Conservation (phyloP, 2,888 invertebrate species). For the Lottia scabra region DNA sequence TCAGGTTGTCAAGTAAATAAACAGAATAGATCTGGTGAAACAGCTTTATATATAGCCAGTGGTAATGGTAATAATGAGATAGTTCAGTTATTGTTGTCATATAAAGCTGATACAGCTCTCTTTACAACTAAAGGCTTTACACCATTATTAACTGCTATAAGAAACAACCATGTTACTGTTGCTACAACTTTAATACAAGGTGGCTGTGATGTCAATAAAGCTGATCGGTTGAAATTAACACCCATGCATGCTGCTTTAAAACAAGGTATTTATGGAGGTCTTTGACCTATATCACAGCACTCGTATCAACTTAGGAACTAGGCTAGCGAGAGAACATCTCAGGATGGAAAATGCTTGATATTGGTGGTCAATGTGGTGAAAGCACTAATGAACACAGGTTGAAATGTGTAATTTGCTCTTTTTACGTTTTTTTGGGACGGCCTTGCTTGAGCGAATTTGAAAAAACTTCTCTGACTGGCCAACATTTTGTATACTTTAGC, state of each 20-base stretch:
- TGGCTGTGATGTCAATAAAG: conserved; percentile 58
- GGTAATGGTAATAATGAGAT: conserved; percentile 49
- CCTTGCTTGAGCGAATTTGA: too few relatives aligned
- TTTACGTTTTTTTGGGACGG: too few relatives aligned
- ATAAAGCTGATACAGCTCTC: conserved; percentile 51
- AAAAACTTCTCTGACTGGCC: too few relatives aligned
- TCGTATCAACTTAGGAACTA: too few relatives aligned
- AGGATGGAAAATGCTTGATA: too few relatives aligned
- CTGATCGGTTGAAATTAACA: conserved; percentile 50
- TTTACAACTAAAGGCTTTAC: conserved; percentile 51
- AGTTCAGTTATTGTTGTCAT: conserved; percentile 43
- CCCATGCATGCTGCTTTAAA: conserved; percentile 61
- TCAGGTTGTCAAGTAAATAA: conserved; percentile 55
- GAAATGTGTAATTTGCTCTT: too few relatives aligned
- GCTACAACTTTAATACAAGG: conserved; percentile 46
- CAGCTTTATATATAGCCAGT: conserved; percentile 57
- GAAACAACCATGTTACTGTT: conserved; percentile 44
- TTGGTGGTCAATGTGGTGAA: too few relatives aligned
- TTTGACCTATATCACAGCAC: too few relatives aligned
- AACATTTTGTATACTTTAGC: too few relatives aligned
- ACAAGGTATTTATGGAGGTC: conserved; percentile 49
- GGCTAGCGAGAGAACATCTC: too few relatives aligned
- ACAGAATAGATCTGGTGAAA: conserved; percentile 52
- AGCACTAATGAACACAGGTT: too few relatives aligned
- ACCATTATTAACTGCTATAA: conserved; percentile 57